phyloP scores from a whole-genome alignment of 2,797 vertebrate genomes.

The Neomorphus geoffroyi region DNA sequence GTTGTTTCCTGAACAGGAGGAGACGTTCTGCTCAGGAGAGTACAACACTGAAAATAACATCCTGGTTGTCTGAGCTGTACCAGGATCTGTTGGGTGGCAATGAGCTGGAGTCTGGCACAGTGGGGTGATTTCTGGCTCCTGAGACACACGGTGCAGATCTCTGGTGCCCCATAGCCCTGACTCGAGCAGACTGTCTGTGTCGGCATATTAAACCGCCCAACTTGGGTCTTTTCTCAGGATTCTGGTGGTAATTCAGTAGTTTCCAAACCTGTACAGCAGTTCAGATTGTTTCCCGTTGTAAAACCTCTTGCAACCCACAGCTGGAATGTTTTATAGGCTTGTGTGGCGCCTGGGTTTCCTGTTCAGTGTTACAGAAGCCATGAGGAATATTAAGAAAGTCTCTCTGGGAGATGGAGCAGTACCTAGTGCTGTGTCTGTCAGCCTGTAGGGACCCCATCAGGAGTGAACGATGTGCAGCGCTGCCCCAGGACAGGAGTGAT shows the following conservation, averaged over 20 bases:
- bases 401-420: accelerated
- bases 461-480: background rate
- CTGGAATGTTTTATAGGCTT: background rate
- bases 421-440: background rate
- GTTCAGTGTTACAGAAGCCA: no score
- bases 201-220: no score
- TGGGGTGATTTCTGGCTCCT: background rate
- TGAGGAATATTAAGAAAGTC: background rate
- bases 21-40: accelerated
- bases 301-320: background rate
- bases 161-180: accelerated
- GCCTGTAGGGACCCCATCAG: background rate
- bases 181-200: accelerated
- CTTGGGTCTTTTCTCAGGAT: background rate
- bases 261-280: background rate
- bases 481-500: background rate
- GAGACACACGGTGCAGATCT: accelerated
- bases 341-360: background rate
- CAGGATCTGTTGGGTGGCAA: background rate
- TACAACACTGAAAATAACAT: background rate
- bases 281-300: accelerated
- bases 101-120: no score
- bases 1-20: background rate
- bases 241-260: background rate
- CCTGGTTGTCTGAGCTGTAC: background rate